These are phyloP conservation scores for Phalacrocorax carbo DNA, from an alignment of 2,113 vertebrate genomes.

Conservation along the genomic window DNA sequence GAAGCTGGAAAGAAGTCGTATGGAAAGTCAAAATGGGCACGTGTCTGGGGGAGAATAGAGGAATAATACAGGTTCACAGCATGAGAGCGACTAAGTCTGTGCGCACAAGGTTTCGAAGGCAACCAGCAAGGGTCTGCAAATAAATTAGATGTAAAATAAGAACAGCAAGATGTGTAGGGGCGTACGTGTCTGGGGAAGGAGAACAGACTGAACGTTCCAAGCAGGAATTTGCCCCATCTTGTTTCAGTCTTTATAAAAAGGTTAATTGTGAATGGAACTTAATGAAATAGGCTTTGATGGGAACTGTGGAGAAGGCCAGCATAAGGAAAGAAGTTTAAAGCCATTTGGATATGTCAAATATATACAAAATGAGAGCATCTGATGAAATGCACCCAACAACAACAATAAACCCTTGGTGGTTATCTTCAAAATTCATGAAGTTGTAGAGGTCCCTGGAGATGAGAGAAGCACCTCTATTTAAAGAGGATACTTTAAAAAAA, in stretches of 20 bases:
- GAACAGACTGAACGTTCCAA: fast-evolving
- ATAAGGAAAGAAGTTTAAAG: not conserved
- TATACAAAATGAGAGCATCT: not conserved
- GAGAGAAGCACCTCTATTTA: constrained; percentile 9
- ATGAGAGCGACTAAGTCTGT: not conserved
- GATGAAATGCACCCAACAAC: not conserved
- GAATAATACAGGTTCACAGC: not conserved
- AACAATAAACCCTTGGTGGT: not conserved
- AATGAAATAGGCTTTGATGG: not conserved
- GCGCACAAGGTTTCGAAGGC: not conserved
- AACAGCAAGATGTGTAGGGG: not conserved
- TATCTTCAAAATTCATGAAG: not conserved
- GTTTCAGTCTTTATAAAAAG: not conserved
- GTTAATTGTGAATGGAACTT: not conserved
- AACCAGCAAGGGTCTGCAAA: not conserved
- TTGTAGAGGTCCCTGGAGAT: not conserved
- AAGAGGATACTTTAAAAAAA: not conserved
- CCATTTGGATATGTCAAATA: not conserved
- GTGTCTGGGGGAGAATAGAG: not conserved
- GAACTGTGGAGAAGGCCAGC: not conserved
- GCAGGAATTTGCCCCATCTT: not conserved
- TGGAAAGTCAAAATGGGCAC: not conserved
- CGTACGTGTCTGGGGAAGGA: not conserved
- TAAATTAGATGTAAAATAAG: not conserved
- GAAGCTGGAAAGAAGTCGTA: not conserved